Conservation (phyloP, 2,888 invertebrate species). For the Pandemis cinnamomeana region DNA sequence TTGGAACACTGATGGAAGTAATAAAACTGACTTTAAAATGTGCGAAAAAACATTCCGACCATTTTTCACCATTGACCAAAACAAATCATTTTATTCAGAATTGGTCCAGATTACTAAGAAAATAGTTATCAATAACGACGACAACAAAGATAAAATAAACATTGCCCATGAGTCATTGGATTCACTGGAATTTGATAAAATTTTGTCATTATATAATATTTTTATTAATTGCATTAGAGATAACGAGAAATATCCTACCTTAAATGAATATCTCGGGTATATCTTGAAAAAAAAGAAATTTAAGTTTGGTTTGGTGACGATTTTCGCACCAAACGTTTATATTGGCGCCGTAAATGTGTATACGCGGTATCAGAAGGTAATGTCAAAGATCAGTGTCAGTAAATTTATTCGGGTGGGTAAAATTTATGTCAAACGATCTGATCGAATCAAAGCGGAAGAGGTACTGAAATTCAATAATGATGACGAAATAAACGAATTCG, state of each 20-base stretch:
- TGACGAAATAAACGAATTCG: not conserved
- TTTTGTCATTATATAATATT: constrained; percentile 45
- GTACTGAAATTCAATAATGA: not conserved
- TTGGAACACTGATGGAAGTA: constrained; percentile 13
- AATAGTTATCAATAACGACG: constrained; percentile 46
- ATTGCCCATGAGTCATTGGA: constrained; percentile 45
- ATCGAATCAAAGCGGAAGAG: constrained; percentile 5
- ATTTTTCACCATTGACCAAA: constrained; percentile 48
- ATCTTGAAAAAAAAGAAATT: constrained; percentile 43
- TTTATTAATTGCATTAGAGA: constrained; percentile 43
- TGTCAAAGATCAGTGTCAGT: not conserved
- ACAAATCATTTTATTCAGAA: constrained; percentile 52
- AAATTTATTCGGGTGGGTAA: not conserved
- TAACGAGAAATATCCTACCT: constrained; percentile 41
- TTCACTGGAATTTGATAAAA: constrained; percentile 47
- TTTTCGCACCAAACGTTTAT: constrained; percentile 43
- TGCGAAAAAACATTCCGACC: constrained; percentile 53
- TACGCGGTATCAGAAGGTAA: constrained; percentile 37
- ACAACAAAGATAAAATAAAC: constrained; percentile 40
- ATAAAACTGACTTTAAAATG: constrained; percentile 38
- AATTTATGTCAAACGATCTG: not conserved
- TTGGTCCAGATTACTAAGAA: constrained; percentile 46
- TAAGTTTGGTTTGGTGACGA: constrained; percentile 42
- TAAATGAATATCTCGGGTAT: constrained; percentile 43
- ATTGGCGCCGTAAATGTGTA: constrained; percentile 15